Evolutionary conservation across 2,113 vertebrate species (phyloP), one percentile per base, ranked within the genome.

Genomic region (Hypomesus transpacificus): DNA sequence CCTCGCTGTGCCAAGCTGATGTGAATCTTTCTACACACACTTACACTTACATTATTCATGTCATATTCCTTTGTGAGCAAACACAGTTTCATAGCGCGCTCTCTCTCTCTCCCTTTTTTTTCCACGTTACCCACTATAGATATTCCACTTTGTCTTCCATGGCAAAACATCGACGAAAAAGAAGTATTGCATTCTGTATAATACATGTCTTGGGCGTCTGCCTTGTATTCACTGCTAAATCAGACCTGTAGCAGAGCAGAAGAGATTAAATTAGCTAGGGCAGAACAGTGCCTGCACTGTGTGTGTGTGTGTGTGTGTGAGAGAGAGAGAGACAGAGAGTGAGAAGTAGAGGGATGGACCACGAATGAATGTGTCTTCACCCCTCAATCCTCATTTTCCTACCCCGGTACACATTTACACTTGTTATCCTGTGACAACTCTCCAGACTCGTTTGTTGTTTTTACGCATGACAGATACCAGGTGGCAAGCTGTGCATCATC

Each of bases 401-500:
- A 9, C 39, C 52, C 39, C 28, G n/a, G 22, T 62, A 61, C 28
- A 34, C 51, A n/a, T 51, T 60, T 61, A 71, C 57, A 67, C 61
- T 24, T 58, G 68, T 64, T 64, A 64, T 68, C 68, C 62, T 68
- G 64, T 66, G 66, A 61, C 56, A 50, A 31, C 60, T 70, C 28
- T 54, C 5, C 5, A 70, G n/a, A 18, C 14, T 76, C 71, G 31
- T 24, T 59, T 72, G 56, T 34, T 34, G 31, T 34, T 34, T 8
- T 4, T 34, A 34, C 7, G 7, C 31, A 8, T 34, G 31, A 34
- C 31, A 34, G 31, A 6, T 5, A 34, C 4, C 31, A 1, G 31
- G 31, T 34, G 31, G 31, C 7, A 8, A 8, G 31, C 31, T 34
- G 31, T 34, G 31, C 31, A 34, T 34, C 31, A 34, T 34, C 31